Evolutionary conservation across 2,888 invertebrate genomes (phyloP), one percentile per base, ranked within the genome.

Genomic region (Lysandra bellargus): DNA sequence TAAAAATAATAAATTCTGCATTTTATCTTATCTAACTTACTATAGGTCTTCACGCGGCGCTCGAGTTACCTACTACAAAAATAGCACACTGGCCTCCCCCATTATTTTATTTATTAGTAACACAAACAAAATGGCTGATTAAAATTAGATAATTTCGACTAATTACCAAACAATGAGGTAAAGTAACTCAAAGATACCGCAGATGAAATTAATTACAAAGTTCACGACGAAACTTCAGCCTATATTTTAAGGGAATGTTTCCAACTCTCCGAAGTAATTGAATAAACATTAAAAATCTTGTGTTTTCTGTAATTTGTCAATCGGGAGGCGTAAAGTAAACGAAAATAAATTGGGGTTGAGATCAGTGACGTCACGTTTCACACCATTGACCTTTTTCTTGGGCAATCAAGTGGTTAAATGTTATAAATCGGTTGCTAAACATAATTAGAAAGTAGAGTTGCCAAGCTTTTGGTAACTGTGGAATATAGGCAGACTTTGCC

Each of bases 231-330:
- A 57, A 57, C 14, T 17, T 57, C 53, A 57, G 53, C 53, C 14
- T 53, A 14, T 14, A 53, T 53, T 53, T 53, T 14, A 14, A 7
- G 23, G n/a, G 61, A 61, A 23, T 1, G 17, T 61, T 7, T 7
- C 30, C 9, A 61, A 61, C 2, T 30, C 64, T 30, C n/a, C 1
- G 64, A 30, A 30, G 64, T 9, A 64, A 23, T 64, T 30, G 23
- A 64, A 64, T 64, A 30, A 64, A 64, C 64, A 30, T 9, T 64
- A 30, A 64, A 64, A 30, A 30, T 9, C 30, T 7, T 64, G 61
- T 64, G n/a, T 64, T 64, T 61, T 64, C 30, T 9, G n/a, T 64
- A 64, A 64, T 64, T 64, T 23, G 5, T n/a, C 60, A 60, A 64
- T 23, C 23, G 61, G 9, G 23, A 3, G 61, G 61, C 23, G 23